Conservation (phyloP, 2,113 vertebrate genomes). For the Ramphastos sulfuratus region DNA sequence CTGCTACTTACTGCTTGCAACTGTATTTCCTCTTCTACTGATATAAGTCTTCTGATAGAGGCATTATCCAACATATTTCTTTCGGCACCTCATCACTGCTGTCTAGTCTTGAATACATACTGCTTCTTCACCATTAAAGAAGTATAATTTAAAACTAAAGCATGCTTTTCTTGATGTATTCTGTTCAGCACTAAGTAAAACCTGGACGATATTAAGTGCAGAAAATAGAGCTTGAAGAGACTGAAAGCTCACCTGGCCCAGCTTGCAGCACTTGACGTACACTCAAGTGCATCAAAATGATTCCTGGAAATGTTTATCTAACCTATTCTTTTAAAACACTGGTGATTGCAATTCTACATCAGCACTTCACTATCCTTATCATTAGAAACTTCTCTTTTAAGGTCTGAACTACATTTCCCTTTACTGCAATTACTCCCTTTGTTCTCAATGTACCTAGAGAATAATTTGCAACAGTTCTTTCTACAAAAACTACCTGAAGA, state of each 20-base stretch:
- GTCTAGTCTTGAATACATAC: neutral
- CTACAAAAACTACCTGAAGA: neutral
- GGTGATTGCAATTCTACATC: neutral
- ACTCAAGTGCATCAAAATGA: neutral
- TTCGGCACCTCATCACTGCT: neutral
- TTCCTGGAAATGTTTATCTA: constrained; percentile 44
- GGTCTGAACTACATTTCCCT: neutral
- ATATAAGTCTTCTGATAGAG: neutral
- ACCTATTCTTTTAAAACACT: constrained; percentile 2
- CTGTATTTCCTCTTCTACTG: neutral
- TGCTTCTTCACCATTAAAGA: neutral
- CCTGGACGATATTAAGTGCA: neutral
- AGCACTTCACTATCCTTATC: neutral
- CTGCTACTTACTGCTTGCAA: neutral
- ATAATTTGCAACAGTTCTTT: neutral
- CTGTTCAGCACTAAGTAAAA: neutral
- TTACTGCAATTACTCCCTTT: neutral
- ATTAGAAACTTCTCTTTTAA: constrained; percentile 30
- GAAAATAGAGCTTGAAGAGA: neutral
- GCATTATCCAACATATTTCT: neutral
- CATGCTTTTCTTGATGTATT: neutral
- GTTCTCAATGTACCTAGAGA: neutral
- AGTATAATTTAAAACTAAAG: neutral
- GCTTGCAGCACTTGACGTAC: neutral
- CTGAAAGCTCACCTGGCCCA: neutral